A percentile compares a stretch with the other conserved stretches of the same genome.
These are phyloP conservation scores for Crotalus tigris DNA, from an alignment of 2,113 vertebrate genomes.

Conservation along the genomic window DNA sequence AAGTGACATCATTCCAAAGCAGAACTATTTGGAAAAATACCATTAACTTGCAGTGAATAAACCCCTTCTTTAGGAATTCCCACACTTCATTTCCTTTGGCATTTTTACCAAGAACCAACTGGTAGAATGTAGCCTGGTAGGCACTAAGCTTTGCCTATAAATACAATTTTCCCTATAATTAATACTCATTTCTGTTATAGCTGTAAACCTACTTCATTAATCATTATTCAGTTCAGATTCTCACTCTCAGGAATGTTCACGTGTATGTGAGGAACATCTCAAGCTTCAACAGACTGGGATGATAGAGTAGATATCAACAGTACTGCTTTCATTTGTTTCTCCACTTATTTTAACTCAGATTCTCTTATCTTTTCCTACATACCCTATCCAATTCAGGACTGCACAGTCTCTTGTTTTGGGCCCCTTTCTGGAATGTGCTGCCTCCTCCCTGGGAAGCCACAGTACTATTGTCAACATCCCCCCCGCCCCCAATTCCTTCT, in stretches of 20 bases:
- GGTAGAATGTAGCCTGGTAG: neutral
- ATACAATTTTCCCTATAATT: neutral
- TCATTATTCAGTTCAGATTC: neutral
- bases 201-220: neutral
- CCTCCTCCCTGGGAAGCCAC: too few relatives aligned
- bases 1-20: neutral
- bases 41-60: neutral
- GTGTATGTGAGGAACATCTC: neutral
- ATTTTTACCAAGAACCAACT: neutral
- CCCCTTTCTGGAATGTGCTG: too few relatives aligned
- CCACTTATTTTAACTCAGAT: neutral
- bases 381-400: too few relatives aligned
- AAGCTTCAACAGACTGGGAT: neutral
- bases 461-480: too few relatives aligned
- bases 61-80: neutral
- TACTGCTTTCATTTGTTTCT: neutral
- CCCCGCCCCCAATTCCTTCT: too few relatives aligned
- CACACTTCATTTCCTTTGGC: neutral
- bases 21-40: neutral
- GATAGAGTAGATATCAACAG: neutral
- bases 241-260: neutral
- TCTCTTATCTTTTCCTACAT: too few relatives aligned
- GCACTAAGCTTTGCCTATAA: neutral
- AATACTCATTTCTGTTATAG: neutral
- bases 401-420: too few relatives aligned